Evolutionary conservation across 2,113 vertebrate genomes (phyloP).

Genomic region (Myotis brandtii): DNA sequence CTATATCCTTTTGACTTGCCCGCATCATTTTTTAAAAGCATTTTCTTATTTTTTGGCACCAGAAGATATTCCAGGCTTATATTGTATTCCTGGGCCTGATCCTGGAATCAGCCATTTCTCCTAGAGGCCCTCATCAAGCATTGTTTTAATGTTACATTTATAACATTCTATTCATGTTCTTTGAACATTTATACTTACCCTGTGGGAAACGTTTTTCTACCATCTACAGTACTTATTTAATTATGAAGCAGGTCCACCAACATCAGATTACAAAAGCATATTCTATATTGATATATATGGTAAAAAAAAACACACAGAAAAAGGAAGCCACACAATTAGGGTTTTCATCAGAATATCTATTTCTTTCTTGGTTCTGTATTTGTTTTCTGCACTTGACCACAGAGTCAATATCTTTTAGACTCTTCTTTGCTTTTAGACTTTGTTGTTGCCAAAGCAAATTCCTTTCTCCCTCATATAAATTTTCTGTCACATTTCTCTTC

Average conservation of each 20-base stretch:
- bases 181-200: slow-evolving; percentile 30
- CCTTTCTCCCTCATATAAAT: neutral
- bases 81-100: neutral
- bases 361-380: slow-evolving; percentile 9
- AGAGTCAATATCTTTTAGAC: neutral
- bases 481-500: neutral
- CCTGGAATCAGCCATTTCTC: neutral
- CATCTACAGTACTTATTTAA: neutral
- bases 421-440: neutral
- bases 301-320: neutral
- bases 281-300: neutral
- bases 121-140: neutral
- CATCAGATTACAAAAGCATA: neutral
- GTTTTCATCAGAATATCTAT: neutral
- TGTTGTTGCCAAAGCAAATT: neutral
- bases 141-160: neutral
- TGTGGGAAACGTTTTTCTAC: neutral
- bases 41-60: neutral
- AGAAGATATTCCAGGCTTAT: neutral
- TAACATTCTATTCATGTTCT: neutral
- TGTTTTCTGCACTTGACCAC: neutral
- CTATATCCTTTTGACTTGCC: neutral
- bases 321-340: neutral
- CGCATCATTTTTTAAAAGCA: neutral
- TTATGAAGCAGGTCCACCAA: neutral